A percentile compares a stretch with the other conserved stretches of the same genome.
Conservation (phyloP, 2,113 vertebrate genomes). For the Chaetorhynchus papuensis region DNA sequence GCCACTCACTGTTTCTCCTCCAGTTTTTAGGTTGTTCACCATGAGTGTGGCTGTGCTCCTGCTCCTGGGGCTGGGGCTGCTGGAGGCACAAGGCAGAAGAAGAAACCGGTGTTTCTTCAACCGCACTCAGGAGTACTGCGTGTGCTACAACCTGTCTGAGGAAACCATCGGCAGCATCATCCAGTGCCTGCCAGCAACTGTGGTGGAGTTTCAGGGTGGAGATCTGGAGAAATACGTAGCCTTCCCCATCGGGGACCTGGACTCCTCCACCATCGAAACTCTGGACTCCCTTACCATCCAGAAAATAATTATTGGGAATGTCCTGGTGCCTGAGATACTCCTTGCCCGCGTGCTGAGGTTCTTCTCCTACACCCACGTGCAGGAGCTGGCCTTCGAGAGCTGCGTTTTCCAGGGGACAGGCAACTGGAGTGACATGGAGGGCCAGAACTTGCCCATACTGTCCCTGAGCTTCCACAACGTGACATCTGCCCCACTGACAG, state of each 20-base stretch:
- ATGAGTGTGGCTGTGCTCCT: not conserved
- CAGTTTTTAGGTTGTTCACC: not conserved
- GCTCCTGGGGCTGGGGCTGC: conserved; percentile 8
- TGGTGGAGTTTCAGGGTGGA: conserved; percentile 64
- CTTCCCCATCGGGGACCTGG: not conserved
- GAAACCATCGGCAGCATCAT: not conserved
- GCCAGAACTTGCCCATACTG: not conserved
- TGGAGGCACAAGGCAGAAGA: not conserved
- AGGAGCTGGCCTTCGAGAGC: conserved; percentile 60
- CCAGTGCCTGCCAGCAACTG: conserved; percentile 33
- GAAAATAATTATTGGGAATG: conserved; percentile 46
- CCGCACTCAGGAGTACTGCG: conserved; percentile 31
- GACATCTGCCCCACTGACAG: not conserved
- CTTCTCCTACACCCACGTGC: conserved; percentile 51
- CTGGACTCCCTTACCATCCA: not conserved
- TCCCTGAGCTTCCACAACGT: conserved; percentile 60
- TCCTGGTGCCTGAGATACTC: conserved; percentile 55
- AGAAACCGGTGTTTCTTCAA: conserved; percentile 4
- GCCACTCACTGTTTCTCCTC: not conserved
- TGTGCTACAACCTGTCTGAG: conserved; percentile 59
- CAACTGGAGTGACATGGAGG: not conserved
- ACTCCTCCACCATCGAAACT: not conserved
- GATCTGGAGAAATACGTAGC: conserved; percentile 14
- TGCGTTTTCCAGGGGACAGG: conserved; percentile 14
- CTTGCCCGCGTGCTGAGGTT: conserved; percentile 27